Conservation (phyloP, 2,113 vertebrate species). For the Vombatus ursinus region DNA sequence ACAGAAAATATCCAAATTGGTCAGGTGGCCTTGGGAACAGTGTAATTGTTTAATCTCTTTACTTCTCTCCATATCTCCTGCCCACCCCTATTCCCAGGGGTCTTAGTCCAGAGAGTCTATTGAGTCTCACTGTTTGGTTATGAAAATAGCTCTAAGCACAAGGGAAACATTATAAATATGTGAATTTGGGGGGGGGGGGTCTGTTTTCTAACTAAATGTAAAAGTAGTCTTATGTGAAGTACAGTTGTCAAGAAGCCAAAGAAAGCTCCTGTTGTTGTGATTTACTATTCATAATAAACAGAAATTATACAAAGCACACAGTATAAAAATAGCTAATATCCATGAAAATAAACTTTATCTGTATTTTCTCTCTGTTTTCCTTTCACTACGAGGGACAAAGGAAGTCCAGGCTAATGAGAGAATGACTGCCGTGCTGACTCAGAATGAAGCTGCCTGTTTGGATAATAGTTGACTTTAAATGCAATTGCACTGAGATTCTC, state of each 20-base stretch:
- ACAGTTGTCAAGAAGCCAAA: constrained; percentile 20
- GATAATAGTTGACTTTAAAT: constrained; percentile 9
- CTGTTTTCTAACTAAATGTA: not conserved
- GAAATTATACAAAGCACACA: constrained; percentile 15
- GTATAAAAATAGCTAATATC: not conserved
- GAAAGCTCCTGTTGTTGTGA: not conserved
- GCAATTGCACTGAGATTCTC: constrained; percentile 34
- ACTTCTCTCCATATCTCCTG: not conserved
- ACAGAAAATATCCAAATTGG: not conserved
- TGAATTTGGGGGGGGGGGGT: constrained; percentile 14
- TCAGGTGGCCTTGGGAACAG: not conserved
- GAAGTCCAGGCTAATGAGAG: constrained; percentile 31
- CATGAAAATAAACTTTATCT: constrained; percentile 8
- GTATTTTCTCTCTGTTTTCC: not conserved
- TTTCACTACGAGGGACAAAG: constrained; percentile 31
- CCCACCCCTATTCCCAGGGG: not conserved
- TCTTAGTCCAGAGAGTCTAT: not conserved
- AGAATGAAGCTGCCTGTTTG: constrained; percentile 16
- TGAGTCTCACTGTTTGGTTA: not conserved
- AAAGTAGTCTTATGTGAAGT: not conserved
- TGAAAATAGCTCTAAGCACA: not conserved
- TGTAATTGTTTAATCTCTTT: not conserved
- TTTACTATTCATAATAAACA: constrained; percentile 18
- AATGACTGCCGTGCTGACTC: not conserved
- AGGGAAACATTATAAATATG: not conserved